These are phyloP conservation scores for Oscheius onirici DNA, from an alignment of 2,888 invertebrate genomes.

Conservation along the genomic window DNA sequence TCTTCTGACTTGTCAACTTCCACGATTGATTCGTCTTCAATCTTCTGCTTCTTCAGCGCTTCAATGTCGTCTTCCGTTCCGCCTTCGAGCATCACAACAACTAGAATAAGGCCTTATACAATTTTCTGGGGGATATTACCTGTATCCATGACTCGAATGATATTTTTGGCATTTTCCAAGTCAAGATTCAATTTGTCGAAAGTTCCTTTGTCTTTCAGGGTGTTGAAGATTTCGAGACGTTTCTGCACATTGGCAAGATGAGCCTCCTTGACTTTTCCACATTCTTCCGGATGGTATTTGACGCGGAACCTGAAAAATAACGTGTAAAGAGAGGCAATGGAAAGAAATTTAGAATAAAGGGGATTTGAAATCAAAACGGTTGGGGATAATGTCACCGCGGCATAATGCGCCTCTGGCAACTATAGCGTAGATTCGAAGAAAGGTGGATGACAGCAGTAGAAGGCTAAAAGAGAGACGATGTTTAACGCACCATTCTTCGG, in stretches of 20 bases:
- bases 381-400: neutral
- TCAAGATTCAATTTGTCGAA: conserved; percentile 85
- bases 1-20: conserved; percentile 74
- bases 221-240: conserved; percentile 88
- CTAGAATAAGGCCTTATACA: conserved; percentile 72
- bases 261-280: conserved; percentile 87
- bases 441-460: neutral
- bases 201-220: conserved; percentile 79
- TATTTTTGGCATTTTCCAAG: conserved; percentile 81
- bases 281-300: conserved; percentile 98
- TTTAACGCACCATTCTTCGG: conserved; percentile 90
- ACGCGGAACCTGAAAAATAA: conserved; percentile 87
- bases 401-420: conserved; percentile 28
- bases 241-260: conserved; percentile 79
- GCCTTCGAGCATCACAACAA: conserved; percentile 94
- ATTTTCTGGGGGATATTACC: conserved; percentile 65
- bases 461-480: neutral
- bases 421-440: neutral
- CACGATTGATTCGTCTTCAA: conserved; percentile 61
- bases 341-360: neutral
- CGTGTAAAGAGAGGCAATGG: neutral
- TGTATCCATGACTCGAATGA: conserved; percentile 89
- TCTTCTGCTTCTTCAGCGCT: conserved; percentile 77
- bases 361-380: neutral
- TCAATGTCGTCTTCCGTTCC: conserved; percentile 83